Evolutionary conservation across 2,797 vertebrate genomes (phyloP).

Genomic region (Cirrhinus mrigala): DNA sequence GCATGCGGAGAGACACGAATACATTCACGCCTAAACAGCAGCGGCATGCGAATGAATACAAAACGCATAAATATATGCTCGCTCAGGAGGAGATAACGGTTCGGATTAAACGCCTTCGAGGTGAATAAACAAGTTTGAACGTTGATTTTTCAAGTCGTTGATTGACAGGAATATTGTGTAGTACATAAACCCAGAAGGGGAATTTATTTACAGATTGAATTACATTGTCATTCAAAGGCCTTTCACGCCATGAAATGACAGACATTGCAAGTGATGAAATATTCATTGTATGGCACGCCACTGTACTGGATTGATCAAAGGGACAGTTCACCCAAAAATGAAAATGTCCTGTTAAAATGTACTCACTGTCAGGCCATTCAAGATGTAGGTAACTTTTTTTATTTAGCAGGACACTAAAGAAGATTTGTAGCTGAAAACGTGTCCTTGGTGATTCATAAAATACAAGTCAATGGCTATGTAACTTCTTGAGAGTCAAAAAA

Average conservation of each 20-base stretch:
- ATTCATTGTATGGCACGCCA: not conserved
- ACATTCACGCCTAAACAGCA: not conserved
- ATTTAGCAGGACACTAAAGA: not conserved
- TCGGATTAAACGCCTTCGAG: not conserved
- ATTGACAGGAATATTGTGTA: constrained; percentile 15
- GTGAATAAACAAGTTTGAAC: constrained; percentile 16
- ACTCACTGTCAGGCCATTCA: not conserved
- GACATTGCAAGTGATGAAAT: constrained; percentile 1
- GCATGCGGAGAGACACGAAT: constrained; percentile 15
- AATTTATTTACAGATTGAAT: constrained; percentile 28
- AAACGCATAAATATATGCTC: not conserved
- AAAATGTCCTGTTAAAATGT: not conserved
- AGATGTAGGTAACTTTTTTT: not conserved
- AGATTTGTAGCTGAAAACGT: not conserved
- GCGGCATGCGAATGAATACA: not conserved
- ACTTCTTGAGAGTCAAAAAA: not conserved
- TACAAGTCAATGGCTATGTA: not conserved
- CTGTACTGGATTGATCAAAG: not conserved
- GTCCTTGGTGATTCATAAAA: not conserved
- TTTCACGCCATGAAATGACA: not conserved
- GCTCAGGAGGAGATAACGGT: not conserved
- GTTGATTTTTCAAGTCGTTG: constrained; percentile 7
- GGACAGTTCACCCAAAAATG: not conserved
- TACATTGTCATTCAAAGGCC: constrained; percentile 17
- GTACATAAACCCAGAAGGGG: constrained; percentile 6